A percentile compares a stretch with the other conserved stretches of the same genome.
Evolutionary conservation across 2,113 vertebrate species (phyloP).

Genomic region (Bostrychus sinensis): DNA sequence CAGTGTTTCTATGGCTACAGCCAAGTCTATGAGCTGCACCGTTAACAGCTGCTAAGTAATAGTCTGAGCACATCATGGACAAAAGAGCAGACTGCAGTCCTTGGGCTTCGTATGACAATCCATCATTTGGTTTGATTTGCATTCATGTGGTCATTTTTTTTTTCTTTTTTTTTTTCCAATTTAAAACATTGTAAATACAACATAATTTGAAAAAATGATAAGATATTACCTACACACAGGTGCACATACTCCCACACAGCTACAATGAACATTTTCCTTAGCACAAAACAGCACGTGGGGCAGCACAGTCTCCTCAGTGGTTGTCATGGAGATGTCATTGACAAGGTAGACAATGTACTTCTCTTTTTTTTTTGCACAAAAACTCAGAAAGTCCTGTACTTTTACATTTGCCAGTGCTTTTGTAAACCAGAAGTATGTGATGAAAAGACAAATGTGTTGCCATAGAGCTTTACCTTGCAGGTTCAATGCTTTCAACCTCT

Average conservation of each 20-base stretch:
- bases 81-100: not conserved
- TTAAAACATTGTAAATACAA: not conserved
- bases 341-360: conserved; percentile 59
- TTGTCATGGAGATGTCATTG: conserved; percentile 81
- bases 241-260: conserved; percentile 32
- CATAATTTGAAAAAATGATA: not conserved
- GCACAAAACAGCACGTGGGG: conserved; percentile 57
- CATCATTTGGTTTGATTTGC: not conserved
- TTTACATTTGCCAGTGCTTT: conserved; percentile 17
- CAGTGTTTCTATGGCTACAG: conserved; percentile 60
- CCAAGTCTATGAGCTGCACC: conserved; percentile 12
- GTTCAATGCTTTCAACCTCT: conserved; percentile 42
- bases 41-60: conserved; percentile 34
- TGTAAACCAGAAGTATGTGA: conserved; percentile 42
- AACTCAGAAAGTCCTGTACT: conserved; percentile 31
- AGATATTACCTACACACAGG: conserved; percentile 27
- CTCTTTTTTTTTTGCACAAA: conserved; percentile 31
- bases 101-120: not conserved
- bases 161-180: no score
- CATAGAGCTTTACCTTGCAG: conserved; percentile 53
- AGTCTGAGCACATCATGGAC: conserved; percentile 5
- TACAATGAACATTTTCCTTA: conserved; percentile 50
- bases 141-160: no score
- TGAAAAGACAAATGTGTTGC: conserved; percentile 52
- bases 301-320: conserved; percentile 63